Percentiles rank a stretch among this genome's conserved stretches.
Evolutionary conservation across 2,113 vertebrate genomes (phyloP).

Genomic region (Bostrychus sinensis): DNA sequence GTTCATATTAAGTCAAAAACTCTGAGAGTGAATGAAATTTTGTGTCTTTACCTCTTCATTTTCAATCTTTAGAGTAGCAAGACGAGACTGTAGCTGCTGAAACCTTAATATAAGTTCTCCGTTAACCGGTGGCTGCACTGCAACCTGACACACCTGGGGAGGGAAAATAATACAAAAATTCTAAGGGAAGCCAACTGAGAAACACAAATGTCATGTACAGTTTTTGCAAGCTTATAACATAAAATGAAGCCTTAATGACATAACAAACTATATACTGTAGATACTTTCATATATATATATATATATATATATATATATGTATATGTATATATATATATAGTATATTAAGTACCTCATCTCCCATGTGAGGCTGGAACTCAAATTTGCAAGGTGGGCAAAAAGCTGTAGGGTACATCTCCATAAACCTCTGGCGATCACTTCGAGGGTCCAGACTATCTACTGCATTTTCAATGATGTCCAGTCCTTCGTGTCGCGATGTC

Average conservation of each 20-base stretch:
- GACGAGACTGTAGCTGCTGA: constrained; percentile 95
- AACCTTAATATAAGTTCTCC: constrained; percentile 93
- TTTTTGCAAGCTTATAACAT: neutral
- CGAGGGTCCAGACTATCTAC: constrained; percentile 96
- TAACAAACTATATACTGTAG: constrained; percentile 27
- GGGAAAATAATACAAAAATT: neutral
- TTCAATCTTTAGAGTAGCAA: constrained; percentile 95
- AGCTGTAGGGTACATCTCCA: constrained; percentile 96
- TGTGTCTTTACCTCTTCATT: constrained; percentile 91
- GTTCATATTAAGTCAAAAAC: too few species aligned
- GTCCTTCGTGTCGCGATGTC: constrained; percentile 96
- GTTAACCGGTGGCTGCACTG: constrained; percentile 92
- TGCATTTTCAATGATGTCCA: constrained; percentile 98
- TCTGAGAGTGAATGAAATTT: neutral
- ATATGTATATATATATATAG: too few species aligned
- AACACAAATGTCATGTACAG: constrained; percentile 1
- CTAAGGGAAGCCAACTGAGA: neutral
- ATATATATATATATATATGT: too few species aligned
- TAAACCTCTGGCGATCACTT: constrained; percentile 96
- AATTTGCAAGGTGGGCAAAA: constrained; percentile 97
- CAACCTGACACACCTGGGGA: constrained; percentile 91
- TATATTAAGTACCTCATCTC: constrained; percentile 86
- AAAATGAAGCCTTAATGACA: constrained; percentile 24
- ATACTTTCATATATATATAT: neutral
- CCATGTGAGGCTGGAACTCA: constrained; percentile 98